These are phyloP conservation scores for Semnornis frantzii DNA, from an alignment of 2,113 vertebrate genomes.

Conservation along the genomic window DNA sequence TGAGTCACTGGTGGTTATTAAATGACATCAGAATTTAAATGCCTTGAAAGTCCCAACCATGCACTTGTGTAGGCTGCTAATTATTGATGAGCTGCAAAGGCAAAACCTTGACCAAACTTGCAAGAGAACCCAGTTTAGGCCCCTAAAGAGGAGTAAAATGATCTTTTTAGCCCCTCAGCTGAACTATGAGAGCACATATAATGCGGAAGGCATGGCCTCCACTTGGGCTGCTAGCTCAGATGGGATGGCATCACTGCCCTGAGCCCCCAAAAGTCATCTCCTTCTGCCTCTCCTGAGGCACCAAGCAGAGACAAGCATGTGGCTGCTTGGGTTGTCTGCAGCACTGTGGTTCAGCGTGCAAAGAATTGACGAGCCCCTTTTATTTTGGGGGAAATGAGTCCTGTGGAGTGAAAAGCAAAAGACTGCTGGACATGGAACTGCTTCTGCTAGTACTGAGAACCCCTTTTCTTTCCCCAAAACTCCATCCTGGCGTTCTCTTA, in stretches of 20 bases:
- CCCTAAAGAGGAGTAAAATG: background rate
- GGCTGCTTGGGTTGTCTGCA: background rate
- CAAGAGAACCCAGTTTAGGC: background rate
- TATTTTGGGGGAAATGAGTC: background rate
- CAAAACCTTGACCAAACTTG: background rate
- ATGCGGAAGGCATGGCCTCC: fast-evolving
- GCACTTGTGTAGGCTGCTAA: background rate
- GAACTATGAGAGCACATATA: background rate
- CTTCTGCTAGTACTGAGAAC: background rate
- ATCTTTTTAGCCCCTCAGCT: background rate
- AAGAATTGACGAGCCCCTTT: background rate
- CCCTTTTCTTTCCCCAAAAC: background rate
- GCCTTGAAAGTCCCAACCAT: background rate
- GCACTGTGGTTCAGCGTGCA: background rate
- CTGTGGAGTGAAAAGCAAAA: background rate
- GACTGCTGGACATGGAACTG: background rate
- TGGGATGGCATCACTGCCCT: background rate
- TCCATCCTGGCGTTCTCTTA: background rate
- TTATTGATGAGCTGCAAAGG: constrained; percentile 12
- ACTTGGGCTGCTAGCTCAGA: background rate
- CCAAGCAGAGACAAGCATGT: fast-evolving
- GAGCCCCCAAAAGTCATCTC: background rate
- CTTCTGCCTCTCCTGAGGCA: background rate
- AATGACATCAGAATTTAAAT: constrained; percentile 14
- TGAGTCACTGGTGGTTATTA: constrained; percentile 34